Evolutionary conservation across 2,797 vertebrate species (phyloP), one percentile per base, ranked within the genome.

Genomic region (Pseudocheirus occidentalis): DNA sequence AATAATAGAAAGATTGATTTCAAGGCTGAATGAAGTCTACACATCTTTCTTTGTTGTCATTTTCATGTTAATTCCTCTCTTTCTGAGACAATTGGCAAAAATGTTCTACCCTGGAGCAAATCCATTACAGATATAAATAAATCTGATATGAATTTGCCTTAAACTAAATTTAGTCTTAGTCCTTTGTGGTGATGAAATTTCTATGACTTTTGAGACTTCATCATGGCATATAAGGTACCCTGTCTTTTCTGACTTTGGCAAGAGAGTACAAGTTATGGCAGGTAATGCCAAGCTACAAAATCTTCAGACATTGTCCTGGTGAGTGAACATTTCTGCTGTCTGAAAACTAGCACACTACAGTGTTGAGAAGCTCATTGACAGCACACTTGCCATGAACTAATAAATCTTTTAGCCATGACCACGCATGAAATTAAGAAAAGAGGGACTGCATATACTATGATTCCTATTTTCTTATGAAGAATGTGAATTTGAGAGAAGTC

Each of bases 21-120:
- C 18, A 5, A 91, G 9, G n/a, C 34, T 92, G 54, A 93, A 93
- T 92, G 62, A 93, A 57, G 34, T 50, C 28, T 73, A 57, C 5
- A 24, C 58, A 54, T 93, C 62, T 81, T 53, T 1, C 1, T 53
- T 46, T 53, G 53, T 40, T 57, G n/a, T 46, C 40, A 73, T 55
- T 90, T 92, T 81, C 90, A 93, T 91, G 29, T 4, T 27, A 59
- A 4, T 58, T 50, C 1, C 91, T 54, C 11, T 92, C 0, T 94
- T 73, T 40, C 18, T 94, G 57, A 96, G 40, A 93, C 58, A 81
- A 81, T 81, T 81, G 73, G n/a, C n/a, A 81, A 81, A 81, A 81
- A 81, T 2, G 40, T 94, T 81, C 1, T 6, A 1, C 55, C 18
- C 40, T 73, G 7, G 87, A 92, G 57, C 0, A 53, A 96, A 91